A percentile compares a stretch with the other conserved stretches of the same genome.
These are phyloP conservation scores for Ceyx margarethae DNA, from an alignment of 2,113 vertebrate species.

Conservation along the genomic window DNA sequence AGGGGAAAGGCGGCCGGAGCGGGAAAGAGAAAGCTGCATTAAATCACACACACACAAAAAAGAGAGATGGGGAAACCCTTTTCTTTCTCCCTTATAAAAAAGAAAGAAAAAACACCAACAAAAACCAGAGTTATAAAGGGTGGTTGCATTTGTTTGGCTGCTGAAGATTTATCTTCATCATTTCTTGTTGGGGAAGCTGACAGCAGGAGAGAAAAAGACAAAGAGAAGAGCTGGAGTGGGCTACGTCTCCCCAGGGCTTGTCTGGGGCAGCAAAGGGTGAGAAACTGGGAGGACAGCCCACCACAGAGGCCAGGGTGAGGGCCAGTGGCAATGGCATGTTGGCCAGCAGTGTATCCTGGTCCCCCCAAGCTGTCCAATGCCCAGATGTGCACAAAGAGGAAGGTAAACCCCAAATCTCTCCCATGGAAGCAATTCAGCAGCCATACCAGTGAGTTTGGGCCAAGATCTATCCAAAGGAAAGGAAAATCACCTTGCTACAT, in stretches of 20 bases:
- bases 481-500: neutral
- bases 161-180: conserved; percentile 47
- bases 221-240: neutral
- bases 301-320: rapidly evolving
- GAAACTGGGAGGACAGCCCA: neutral
- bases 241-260: neutral
- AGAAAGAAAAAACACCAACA: neutral
- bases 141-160: neutral
- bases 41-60: neutral
- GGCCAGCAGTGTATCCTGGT: neutral
- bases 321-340: neutral
- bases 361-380: neutral
- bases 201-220: neutral
- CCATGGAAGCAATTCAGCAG: neutral
- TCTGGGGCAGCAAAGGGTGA: neutral
- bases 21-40: conserved; percentile 38
- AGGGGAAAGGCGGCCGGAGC: neutral
- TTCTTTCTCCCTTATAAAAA: neutral
- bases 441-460: rapidly evolving
- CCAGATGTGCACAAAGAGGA: neutral
- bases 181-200: conserved; percentile 22
- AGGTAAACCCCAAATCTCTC: neutral
- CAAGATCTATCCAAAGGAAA: neutral
- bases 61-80: neutral
- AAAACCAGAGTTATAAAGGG: neutral